Base-by-base conservation (phyloP, 1,140 invertebrate species). In the Bombus difficillimus region DNA sequence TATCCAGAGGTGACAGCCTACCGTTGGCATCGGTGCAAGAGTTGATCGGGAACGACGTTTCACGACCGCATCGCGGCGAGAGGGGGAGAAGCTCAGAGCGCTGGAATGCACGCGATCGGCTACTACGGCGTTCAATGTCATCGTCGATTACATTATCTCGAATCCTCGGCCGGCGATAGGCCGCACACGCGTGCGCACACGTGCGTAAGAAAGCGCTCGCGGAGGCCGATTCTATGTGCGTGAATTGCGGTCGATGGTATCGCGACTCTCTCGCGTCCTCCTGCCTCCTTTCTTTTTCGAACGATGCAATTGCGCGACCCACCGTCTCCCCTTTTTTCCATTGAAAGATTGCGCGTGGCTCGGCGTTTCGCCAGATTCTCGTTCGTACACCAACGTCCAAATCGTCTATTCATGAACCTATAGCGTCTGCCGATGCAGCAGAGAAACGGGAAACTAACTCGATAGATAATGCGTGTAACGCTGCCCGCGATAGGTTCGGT, bases 1-100 rank as follows among this genome's bases (percentile, higher is more conserved):
- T 93, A 93, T 94, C 92, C 89, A 92, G 93, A 91, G 90, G 92
- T 94, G 93, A 93, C 93, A 93, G 88, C 88, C 88, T 90, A 89
- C 88, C 88, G 90, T 91, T 92, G 92, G 92, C 92, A 92, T 89
- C 87, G 89, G 86, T 91, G 88, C 84, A 91, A 88, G 85, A 83
- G 76, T 87, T 92, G 93, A 93, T 94, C 92, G 89, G 87, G 85
- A 88, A 86, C 89, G 89, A 93, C 93, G 90, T 88, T 87, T 72
- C 68, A 81, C 79, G 75, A 82, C 83, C 85, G 81, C 77, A 78
- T 80, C 85, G 43, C 53, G 41, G 64, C 53, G 80, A 47, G 74
- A 37, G 66, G 28, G 66, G 68, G 22, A 59, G 66, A 57, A 68
- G 59, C 53, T 71, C 47, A 57, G 88, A 68, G 78, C 81, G 86